Conservation (phyloP, 2,113 vertebrate genomes). For the Montifringilla adamsi region DNA sequence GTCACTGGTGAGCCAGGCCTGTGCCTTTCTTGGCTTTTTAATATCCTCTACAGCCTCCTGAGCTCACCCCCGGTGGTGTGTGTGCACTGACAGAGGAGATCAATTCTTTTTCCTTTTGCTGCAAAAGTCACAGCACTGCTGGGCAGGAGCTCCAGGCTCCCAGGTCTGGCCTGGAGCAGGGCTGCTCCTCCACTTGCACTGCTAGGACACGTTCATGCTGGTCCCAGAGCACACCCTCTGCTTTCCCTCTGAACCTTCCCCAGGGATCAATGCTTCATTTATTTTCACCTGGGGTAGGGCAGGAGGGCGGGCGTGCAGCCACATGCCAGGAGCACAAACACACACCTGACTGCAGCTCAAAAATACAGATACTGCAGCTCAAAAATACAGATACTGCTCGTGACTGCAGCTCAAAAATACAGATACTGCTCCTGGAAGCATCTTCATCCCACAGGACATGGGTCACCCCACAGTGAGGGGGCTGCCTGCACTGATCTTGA, state of each 20-base stretch:
- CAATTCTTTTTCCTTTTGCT: neutral
- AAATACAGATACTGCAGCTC: neutral
- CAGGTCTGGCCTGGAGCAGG: neutral
- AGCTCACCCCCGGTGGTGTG: neutral
- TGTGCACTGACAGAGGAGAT: neutral
- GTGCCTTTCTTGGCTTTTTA: neutral
- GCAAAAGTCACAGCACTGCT: neutral
- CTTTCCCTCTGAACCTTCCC: neutral
- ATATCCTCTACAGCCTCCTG: neutral
- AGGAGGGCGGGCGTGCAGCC: neutral
- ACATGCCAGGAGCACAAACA: accelerated
- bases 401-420: neutral
- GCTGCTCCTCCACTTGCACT: neutral
- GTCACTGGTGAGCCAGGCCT: neutral
- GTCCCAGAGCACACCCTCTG: neutral
- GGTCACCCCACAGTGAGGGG: neutral
- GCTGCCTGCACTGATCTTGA: neutral
- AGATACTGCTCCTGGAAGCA: neutral
- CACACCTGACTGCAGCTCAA: neutral
- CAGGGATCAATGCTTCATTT: neutral
- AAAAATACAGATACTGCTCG: neutral
- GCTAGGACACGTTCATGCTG: neutral
- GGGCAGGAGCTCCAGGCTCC: neutral
- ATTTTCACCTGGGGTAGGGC: neutral
- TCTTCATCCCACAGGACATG: neutral